These are phyloP conservation scores for Triplophysa bombifrons DNA, from an alignment of 2,797 vertebrate species.

Conservation along the genomic window DNA sequence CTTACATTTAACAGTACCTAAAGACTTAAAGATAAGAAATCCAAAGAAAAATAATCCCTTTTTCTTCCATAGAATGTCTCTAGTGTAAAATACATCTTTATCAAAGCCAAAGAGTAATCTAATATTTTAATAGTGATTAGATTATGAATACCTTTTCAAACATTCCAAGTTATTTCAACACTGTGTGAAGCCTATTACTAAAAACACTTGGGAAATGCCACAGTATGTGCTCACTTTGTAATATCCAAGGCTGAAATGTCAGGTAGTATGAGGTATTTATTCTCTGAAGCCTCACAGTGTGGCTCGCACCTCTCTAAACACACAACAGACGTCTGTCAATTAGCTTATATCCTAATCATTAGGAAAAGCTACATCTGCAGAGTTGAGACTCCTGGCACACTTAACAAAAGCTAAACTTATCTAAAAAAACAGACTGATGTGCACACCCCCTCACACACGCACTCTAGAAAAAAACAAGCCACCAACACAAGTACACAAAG, in stretches of 20 bases:
- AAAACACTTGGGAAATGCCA: constrained; percentile 23
- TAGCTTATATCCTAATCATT: constrained; percentile 15
- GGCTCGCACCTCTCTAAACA: neutral
- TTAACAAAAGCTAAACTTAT: too few relatives aligned
- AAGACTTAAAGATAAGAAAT: neutral
- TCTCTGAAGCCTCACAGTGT: neutral
- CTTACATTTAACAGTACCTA: neutral
- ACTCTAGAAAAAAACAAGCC: constrained; percentile 7
- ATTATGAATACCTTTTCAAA: neutral
- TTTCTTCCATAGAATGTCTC: neutral
- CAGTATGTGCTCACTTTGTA: neutral
- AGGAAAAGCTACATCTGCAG: neutral
- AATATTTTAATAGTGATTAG: too few relatives aligned
- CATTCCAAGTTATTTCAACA: neutral
- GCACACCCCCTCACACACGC: constrained; percentile 14
- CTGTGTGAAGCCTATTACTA: constrained; percentile 3
- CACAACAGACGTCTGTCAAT: constrained; percentile 1
- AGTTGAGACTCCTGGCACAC: neutral
- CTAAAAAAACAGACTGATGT: constrained; percentile 16
- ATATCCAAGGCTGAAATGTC: constrained; percentile 26
- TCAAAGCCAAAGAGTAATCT: too few relatives aligned
- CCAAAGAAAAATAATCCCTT: neutral
- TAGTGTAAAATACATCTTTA: neutral
- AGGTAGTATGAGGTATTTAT: neutral
- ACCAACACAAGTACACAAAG: neutral